A percentile compares a stretch with the other conserved stretches of the same genome.
Evolutionary conservation across 2,888 invertebrate species (phyloP).

Genomic region (Phyllotreta striolata): DNA sequence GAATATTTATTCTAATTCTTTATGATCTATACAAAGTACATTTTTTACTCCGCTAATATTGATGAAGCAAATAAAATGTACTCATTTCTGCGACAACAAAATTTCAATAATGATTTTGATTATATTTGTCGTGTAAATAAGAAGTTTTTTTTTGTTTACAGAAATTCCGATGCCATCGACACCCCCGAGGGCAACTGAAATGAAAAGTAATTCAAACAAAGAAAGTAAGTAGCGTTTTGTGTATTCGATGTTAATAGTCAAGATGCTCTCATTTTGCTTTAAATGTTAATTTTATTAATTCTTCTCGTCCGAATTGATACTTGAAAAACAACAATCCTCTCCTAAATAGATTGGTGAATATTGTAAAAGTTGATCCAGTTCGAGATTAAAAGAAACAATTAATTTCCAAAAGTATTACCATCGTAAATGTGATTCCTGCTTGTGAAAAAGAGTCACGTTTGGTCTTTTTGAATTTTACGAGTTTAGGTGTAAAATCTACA

Average conservation of each 20-base stretch:
- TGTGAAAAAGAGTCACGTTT: slow-evolving; percentile 26
- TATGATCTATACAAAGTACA: not conserved
- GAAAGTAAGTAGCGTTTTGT: slow-evolving; percentile 68
- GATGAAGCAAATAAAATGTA: slow-evolving; percentile 14
- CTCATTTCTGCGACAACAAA: slow-evolving; percentile 15
- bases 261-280: not conserved
- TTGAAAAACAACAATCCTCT: no score
- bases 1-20: no score
- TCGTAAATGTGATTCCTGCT: slow-evolving; percentile 23
- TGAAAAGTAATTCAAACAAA: slow-evolving; percentile 78
- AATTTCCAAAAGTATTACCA: slow-evolving; percentile 17
- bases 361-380: slow-evolving; percentile 13
- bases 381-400: slow-evolving; percentile 13
- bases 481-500: slow-evolving; percentile 25
- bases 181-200: slow-evolving; percentile 82
- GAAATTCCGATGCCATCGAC: slow-evolving; percentile 90
- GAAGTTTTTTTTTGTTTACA: slow-evolving; percentile 60
- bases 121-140: slow-evolving; percentile 24
- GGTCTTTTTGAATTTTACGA: slow-evolving; percentile 26
- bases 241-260: slow-evolving; percentile 11
- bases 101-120: slow-evolving; percentile 23
- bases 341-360: not conserved
- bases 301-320: not conserved
- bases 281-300: not conserved
- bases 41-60: slow-evolving; percentile 15